Evolutionary conservation across 2,797 vertebrate genomes (phyloP).

Genomic region (Rhinella marina): DNA sequence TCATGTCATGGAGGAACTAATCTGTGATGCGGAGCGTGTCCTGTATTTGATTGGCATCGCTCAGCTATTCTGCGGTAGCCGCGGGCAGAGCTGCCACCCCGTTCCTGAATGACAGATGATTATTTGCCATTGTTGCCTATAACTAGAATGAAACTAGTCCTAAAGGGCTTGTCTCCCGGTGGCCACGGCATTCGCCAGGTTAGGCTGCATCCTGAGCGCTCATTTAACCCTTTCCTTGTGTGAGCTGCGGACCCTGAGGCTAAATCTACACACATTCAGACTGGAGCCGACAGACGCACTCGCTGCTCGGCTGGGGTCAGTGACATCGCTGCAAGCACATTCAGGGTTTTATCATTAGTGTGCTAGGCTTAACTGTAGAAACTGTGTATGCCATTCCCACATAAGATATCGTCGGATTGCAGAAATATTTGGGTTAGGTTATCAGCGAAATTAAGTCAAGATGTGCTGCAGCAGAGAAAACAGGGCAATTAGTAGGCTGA

Average conservation of each 20-base stretch:
- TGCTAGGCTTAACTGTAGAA: not conserved
- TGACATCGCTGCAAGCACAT: conserved; percentile 2
- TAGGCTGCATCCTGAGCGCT: not conserved
- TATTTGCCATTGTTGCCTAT: conserved; percentile 33
- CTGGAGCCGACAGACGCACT: not conserved
- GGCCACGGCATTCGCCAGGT: not conserved
- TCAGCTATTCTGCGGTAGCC: not conserved
- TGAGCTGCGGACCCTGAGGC: not conserved
- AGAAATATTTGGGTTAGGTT: conserved; percentile 20
- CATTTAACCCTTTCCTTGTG: conserved; percentile 20
- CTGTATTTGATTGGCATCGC: conserved; percentile 13
- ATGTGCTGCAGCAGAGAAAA: not conserved
- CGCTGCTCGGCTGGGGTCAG: not conserved
- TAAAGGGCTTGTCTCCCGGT: not conserved
- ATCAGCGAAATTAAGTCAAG: conserved; percentile 8
- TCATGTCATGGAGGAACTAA: not conserved
- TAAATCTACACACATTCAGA: not conserved
- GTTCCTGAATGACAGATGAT: conserved; percentile 9
- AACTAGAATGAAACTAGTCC: conserved; percentile 10
- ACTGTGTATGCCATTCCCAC: not conserved
- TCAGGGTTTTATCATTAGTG: not conserved
- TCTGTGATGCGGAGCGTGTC: not conserved
- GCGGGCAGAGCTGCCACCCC: not conserved
- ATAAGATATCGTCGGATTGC: not conserved
- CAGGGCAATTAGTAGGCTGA: not conserved